A percentile compares a stretch with the other conserved stretches of the same genome.
Conservation (phyloP, 2,113 vertebrate species). For the Lepus timidus region DNA sequence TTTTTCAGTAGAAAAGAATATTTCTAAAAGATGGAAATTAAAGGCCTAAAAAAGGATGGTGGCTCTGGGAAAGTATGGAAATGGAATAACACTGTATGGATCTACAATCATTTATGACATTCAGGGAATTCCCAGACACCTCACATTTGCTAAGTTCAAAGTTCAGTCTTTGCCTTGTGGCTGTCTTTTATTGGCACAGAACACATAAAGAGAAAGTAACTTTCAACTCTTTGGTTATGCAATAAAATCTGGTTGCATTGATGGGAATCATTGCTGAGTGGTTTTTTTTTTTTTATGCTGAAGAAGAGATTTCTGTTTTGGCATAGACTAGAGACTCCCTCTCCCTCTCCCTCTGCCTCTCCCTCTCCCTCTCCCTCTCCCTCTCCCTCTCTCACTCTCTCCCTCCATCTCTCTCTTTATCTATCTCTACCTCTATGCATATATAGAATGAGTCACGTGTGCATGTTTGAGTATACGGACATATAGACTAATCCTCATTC, state of each 20-base stretch:
- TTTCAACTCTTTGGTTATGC: slow-evolving; percentile 1
- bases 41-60: slow-evolving; percentile 33
- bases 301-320: background rate
- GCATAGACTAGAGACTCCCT: background rate
- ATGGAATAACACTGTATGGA: background rate
- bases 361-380: too few species aligned
- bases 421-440: too few species aligned
- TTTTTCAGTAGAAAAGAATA: slow-evolving; percentile 59
- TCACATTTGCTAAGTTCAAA: slow-evolving; percentile 46
- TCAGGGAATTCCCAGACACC: slow-evolving; percentile 40
- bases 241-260: slow-evolving; percentile 9
- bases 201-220: background rate
- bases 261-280: background rate
- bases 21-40: slow-evolving; percentile 71
- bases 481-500: background rate
- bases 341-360: too few species aligned
- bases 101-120: slow-evolving; percentile 40
- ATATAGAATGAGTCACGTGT: background rate
- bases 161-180: background rate
- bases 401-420: too few species aligned
- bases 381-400: too few species aligned
- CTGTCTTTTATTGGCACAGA: slow-evolving; percentile 16
- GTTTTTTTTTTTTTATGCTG: background rate
- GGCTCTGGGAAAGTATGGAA: slow-evolving; percentile 46
- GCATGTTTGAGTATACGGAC: background rate